Evolutionary conservation across 2,888 invertebrate genomes (phyloP), one percentile per base, ranked within the genome.

Genomic region (Cerastis leucographa): DNA sequence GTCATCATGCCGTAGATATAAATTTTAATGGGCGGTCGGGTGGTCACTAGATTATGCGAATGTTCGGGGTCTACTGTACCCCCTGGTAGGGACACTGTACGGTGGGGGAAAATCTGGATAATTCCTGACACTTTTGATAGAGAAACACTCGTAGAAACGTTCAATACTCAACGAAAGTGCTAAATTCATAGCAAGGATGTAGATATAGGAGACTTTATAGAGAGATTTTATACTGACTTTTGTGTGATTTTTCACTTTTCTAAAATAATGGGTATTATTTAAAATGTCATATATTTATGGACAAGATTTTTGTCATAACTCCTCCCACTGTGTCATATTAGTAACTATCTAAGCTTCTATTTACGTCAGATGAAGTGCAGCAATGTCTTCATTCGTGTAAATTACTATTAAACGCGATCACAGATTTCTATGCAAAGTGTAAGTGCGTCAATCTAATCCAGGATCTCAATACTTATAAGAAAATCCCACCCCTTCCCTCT

Each of bases 1-100:
- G 79, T 87, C 88, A 87, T 88, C 87, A 83, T 64, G 56, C 65
- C 69, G 62, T 17, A 46, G 72, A 69, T 80, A 86, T 88, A 80
- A 78, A 83, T 81, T 83, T 79, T 82, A 87, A 83, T 83, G 71
- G 66, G 35, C 56, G 56, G 64, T 67, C 77, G 74, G 70, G 56
- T 71, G 80, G 67, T 29, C 75, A 49, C 56, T 51, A 82, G 78
- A 87, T 88, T 84, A 88, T 83, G 72, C 79, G 65, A 80, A 84
- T 81, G 84, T 82, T 80, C 49, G 74, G 81, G 81, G 64, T 82
- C 70, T 80, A 85, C 87, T 84, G 84, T 81, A 77, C 74, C 70
- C 76, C 69, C 40, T 35, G 14, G 42, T 81, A 81, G 78, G 78
- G 75, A 4, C 19, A 22, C 82, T n/a, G 29, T 67, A 68, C 6